Base-by-base conservation (phyloP, 1,140 invertebrate genomes). In the Drosophila novamexicana region DNA sequence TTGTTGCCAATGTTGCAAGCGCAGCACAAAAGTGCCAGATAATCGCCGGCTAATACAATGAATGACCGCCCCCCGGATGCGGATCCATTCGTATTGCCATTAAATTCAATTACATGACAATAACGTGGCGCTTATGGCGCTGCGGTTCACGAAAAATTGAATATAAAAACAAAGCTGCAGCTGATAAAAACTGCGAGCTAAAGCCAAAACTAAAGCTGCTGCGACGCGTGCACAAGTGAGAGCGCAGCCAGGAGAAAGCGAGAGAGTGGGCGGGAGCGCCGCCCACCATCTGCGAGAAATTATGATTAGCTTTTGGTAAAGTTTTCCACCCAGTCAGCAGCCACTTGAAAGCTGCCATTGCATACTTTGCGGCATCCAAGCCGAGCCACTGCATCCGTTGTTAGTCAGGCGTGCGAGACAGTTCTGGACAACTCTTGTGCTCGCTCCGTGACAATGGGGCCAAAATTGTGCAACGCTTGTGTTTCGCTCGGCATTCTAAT, bases 41-140 rank as follows among this genome's bases (percentile, higher is more conserved):
- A 89, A 83, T 89, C 84, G 77, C 69, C 32, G 66, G 76, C 84
- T 77, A 83, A 83, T 80, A 83, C 83, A 88, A 80, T 83, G 79
- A 70, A 59, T 79, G 72, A 77, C 64, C 63, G 53, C 70, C 47
- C 61, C 61, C 79, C 73, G 74, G 75, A 64, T 70, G 65, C 52
- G 66, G 73, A 78, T 75, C 58, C 73, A 75, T 70, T 75, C 45
- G 77, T 69, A 77, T 82, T 71, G 84, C 83, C 73, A 83, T 88
- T 88, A 89, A 80, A 88, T 88, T 88, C 83, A 88, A 88, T 88
- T 88, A 88, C 81, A 88, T 54, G 84, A 89, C 84, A 89, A 88
- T 88, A 88, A 88, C 73, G 83, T 77, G 69, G 79, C 65, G 79
- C 83, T 88, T 83, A 88, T 78, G 83, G 84, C 76, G 68, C 47